Percentiles rank a stretch among this genome's conserved stretches.
Evolutionary conservation across 2,113 vertebrate genomes (phyloP).

Genomic region (Halcyon malimbica): DNA sequence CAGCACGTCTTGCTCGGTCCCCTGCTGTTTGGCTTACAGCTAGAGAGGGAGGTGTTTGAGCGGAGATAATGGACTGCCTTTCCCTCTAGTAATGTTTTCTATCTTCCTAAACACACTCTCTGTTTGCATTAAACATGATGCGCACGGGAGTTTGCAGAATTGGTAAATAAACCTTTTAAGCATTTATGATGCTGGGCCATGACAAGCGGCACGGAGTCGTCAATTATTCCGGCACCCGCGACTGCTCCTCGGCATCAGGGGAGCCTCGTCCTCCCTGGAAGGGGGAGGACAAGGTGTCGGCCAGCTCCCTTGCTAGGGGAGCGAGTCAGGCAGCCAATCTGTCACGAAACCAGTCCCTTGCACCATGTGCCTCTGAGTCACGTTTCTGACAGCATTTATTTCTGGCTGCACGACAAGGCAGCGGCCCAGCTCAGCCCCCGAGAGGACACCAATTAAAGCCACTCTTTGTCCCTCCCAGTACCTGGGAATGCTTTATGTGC

Average conservation of each 20-base stretch:
- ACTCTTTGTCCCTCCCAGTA: constrained; percentile 42
- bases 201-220: neutral
- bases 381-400: constrained; percentile 12
- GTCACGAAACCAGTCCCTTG: neutral
- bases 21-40: constrained; percentile 48
- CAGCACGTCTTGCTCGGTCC: constrained; percentile 9
- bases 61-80: constrained; percentile 53
- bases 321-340: neutral
- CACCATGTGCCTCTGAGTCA: constrained; percentile 41
- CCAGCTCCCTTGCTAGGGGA: neutral
- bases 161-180: constrained; percentile 68
- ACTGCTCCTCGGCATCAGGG: neutral
- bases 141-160: constrained; percentile 10
- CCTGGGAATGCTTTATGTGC: constrained; percentile 32
- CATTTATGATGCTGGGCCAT: constrained; percentile 28
- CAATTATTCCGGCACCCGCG: constrained; percentile 13
- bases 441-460: constrained; percentile 43
- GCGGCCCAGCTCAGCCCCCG: neutral
- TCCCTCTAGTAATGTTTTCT: constrained; percentile 54
- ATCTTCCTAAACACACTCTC: constrained; percentile 63
- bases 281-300: constrained; percentile 17
- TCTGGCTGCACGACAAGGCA: constrained; percentile 24
- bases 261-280: neutral
- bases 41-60: constrained; percentile 52
- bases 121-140: constrained; percentile 67